These are phyloP conservation scores for Tuberolachnus salignus DNA, from an alignment of 2,888 invertebrate species.

Conservation along the genomic window DNA sequence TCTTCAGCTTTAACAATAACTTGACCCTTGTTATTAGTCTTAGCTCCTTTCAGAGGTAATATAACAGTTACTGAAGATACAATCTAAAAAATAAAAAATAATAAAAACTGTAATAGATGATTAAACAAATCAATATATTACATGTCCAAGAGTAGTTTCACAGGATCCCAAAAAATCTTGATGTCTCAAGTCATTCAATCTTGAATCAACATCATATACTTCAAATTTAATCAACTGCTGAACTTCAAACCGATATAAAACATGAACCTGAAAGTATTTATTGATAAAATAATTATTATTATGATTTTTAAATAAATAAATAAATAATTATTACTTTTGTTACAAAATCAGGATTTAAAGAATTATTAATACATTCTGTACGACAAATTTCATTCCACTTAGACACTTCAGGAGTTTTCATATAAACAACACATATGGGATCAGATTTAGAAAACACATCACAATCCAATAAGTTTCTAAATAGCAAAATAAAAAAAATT, in stretches of 20 bases:
- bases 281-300: neutral
- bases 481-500: constrained; percentile 23
- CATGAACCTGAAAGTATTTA: constrained; percentile 61
- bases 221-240: constrained; percentile 67
- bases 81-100: constrained; percentile 60
- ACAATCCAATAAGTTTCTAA: constrained; percentile 64
- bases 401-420: constrained; percentile 62
- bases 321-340: constrained; percentile 61
- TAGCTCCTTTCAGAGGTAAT: constrained; percentile 58
- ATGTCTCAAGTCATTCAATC: constrained; percentile 60
- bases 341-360: constrained; percentile 66
- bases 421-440: constrained; percentile 65
- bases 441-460: constrained; percentile 68
- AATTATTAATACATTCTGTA: constrained; percentile 65
- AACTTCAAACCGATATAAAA: constrained; percentile 68
- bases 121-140: constrained; percentile 56
- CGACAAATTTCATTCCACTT: constrained; percentile 63
- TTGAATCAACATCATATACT: constrained; percentile 63
- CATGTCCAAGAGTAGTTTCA: constrained; percentile 67
- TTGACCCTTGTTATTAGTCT: constrained; percentile 59
- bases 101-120: neutral
- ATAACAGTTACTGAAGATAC: constrained; percentile 60
- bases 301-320: neutral
- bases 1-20: constrained; percentile 62
- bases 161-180: constrained; percentile 66